phyloP scores from a whole-genome alignment of 2,797 vertebrate genomes.

The Sebastes elongatus region DNA sequence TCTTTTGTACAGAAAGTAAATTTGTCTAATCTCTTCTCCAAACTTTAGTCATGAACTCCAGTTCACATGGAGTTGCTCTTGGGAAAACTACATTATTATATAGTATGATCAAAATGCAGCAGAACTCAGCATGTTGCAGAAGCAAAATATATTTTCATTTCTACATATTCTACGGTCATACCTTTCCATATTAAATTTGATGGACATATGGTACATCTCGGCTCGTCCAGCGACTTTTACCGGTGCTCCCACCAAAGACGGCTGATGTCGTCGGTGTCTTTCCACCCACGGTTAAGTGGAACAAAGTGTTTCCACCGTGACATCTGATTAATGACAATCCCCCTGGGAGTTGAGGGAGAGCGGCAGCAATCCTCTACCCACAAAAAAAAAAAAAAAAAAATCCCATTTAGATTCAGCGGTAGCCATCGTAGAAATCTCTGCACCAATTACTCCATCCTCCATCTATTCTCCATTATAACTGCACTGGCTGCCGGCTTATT shows the following conservation, averaged over 20 bases:
- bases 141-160: not conserved
- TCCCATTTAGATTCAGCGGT: conserved; percentile 43
- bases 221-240: conserved; percentile 23
- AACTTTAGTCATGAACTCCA: not conserved
- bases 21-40: not conserved
- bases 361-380: conserved; percentile 29
- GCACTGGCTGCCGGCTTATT: not conserved
- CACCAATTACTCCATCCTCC: conserved; percentile 20
- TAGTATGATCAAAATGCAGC: not conserved
- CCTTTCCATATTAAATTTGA: not conserved
- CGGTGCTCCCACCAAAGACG: conserved; percentile 27
- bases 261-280: conserved; percentile 35
- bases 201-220: not conserved
- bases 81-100: not conserved
- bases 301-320: conserved; percentile 62
- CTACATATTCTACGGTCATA: not conserved
- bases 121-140: not conserved
- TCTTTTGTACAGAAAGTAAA: not conserved
- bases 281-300: conserved; percentile 43
- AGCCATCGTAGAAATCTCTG: conserved; percentile 34
- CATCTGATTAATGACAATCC: conserved; percentile 67
- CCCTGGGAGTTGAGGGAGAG: conserved; percentile 23
- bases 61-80: not conserved
- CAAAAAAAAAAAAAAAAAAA: conserved; percentile 10
- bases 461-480: conserved; percentile 23